A percentile compares a stretch with the other conserved stretches of the same genome.
These are phyloP conservation scores for Pteropus rufus DNA, from an alignment of 2,797 vertebrate species.

Conservation along the genomic window DNA sequence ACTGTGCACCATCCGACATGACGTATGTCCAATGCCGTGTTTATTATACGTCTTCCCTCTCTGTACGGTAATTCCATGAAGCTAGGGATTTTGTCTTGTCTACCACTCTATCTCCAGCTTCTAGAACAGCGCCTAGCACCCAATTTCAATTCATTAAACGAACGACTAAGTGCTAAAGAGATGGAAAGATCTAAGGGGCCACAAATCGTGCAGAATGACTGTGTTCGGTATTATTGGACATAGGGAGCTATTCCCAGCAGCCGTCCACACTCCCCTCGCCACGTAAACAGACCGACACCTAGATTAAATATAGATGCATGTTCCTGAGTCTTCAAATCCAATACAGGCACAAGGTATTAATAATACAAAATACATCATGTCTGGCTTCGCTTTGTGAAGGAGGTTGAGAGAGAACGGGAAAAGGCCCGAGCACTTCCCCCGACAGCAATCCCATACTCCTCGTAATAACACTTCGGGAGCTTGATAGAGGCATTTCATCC, in stretches of 20 bases:
- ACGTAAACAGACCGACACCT: neutral
- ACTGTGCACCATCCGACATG: neutral
- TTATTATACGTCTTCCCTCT: neutral
- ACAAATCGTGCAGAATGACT: neutral
- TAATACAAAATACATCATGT: conserved; percentile 20
- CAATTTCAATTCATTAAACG: neutral
- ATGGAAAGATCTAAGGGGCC: neutral
- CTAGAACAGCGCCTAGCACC: neutral
- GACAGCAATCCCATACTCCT: neutral
- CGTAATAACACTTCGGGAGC: conserved; percentile 16
- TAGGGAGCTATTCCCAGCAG: neutral
- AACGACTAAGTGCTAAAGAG: neutral
- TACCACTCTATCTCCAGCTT: neutral
- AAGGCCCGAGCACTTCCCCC: neutral
- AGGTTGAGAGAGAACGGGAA: neutral
- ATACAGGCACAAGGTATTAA: neutral
- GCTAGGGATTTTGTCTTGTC: neutral
- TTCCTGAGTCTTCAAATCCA: neutral
- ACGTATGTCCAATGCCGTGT: rapidly evolving
- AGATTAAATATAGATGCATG: conserved; percentile 49
- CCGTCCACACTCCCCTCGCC: neutral
- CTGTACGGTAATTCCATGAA: neutral
- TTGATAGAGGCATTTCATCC: conserved; percentile 57
- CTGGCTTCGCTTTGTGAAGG: conserved; percentile 47
- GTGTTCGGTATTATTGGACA: neutral